Evolutionary conservation across 2,113 vertebrate genomes (phyloP).

Genomic region (Rhinopomastus cyanomelas): DNA sequence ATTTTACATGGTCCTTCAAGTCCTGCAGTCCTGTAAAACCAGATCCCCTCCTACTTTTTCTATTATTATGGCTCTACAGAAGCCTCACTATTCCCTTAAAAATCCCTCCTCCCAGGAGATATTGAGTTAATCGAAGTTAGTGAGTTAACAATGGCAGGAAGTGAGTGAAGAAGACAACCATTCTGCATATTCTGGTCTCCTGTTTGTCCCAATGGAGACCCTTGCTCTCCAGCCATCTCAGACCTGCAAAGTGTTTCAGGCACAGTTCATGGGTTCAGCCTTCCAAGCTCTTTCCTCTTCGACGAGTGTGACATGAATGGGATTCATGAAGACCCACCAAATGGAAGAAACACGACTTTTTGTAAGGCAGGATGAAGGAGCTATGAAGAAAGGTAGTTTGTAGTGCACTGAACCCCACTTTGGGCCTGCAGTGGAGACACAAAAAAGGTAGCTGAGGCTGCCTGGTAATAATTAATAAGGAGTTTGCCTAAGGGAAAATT

Average conservation of each 20-base stretch:
- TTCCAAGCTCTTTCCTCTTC: background rate
- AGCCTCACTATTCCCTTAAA: background rate
- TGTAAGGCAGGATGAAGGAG: background rate
- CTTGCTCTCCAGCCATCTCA: background rate
- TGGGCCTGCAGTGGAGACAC: background rate
- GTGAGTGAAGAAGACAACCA: background rate
- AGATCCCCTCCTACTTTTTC: background rate
- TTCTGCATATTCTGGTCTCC: background rate
- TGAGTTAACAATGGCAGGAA: background rate
- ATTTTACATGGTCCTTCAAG: background rate
- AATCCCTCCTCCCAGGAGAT: background rate
- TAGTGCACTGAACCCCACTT: background rate
- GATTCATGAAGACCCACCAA: background rate
- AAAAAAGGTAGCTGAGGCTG: background rate
- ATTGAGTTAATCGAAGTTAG: background rate
- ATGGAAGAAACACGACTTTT: fast-evolving
- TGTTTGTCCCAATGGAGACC: background rate
- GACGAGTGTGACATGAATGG: background rate
- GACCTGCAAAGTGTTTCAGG: background rate
- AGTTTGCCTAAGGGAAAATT: background rate
- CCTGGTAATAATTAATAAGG: background rate
- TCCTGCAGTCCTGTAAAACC: background rate
- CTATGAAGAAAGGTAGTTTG: background rate
- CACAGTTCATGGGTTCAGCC: background rate
- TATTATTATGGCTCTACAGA: background rate